Evolutionary conservation across 2,113 vertebrate species (phyloP).

Genomic region (Pygoscelis adeliae): DNA sequence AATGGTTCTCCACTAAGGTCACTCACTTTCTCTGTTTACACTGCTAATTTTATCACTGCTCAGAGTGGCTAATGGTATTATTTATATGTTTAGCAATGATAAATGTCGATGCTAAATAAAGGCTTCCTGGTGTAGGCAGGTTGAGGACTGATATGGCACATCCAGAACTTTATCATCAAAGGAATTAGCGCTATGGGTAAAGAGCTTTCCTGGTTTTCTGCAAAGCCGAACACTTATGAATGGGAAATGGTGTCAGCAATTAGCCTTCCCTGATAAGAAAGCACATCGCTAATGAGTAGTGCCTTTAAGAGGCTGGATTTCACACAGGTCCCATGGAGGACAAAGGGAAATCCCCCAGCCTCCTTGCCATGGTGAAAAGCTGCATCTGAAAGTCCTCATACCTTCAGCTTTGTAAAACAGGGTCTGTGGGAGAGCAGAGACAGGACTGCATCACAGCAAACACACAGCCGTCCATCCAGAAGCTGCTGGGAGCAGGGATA

Average conservation of each 20-base stretch:
- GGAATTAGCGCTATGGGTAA: slow-evolving; percentile 27
- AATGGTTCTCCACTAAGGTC: slow-evolving; percentile 71
- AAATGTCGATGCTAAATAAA: slow-evolving; percentile 71
- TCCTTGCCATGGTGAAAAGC: not conserved
- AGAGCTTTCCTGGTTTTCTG: slow-evolving; percentile 35
- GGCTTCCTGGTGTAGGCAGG: slow-evolving; percentile 52
- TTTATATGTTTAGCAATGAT: slow-evolving; percentile 73
- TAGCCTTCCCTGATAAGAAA: not conserved
- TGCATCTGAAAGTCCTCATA: not conserved
- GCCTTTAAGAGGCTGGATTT: not conserved
- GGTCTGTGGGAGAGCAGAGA: not conserved
- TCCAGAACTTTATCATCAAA: slow-evolving; percentile 58
- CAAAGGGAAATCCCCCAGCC: not conserved
- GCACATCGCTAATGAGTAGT: not conserved
- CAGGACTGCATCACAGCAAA: not conserved
- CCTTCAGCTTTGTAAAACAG: not conserved
- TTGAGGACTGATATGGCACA: slow-evolving; percentile 60
- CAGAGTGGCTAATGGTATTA: slow-evolving; percentile 71
- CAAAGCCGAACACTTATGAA: slow-evolving; percentile 33
- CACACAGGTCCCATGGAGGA: not conserved
- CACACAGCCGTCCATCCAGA: fast-evolving
- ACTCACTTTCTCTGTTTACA: slow-evolving; percentile 75
- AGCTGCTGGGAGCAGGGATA: not conserved
- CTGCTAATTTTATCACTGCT: slow-evolving; percentile 78
- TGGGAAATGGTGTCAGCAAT: not conserved